Evolutionary conservation across 1,140 invertebrate species (phyloP), one percentile per base, ranked within the genome.

Genomic region (Papilio aristodemus): DNA sequence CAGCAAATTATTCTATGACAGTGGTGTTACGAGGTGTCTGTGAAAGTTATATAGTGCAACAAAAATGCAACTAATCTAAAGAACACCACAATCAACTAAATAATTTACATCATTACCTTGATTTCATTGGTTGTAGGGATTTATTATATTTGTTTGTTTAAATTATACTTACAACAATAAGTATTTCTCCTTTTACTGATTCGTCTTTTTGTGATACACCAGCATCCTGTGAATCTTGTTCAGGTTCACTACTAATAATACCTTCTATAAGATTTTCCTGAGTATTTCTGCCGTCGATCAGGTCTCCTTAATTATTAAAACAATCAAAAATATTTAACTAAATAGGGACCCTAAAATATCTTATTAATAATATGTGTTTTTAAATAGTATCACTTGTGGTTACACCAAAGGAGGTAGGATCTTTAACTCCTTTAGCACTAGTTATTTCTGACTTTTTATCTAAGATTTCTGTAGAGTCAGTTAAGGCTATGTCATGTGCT

Each of bases 161-260:
- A 70, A 63, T 69, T 74, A 83, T 90, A 91, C 89, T 91, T 82
- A 91, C 89, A 79, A 89, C 85, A 72, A 86, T 75, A 37, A 89
- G 73, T 67, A 86, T 76, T 64, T 90, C 84, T 76, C 81, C 84
- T 69, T 86, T 79, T 62, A 88, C 78, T 67, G 83, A 80, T 79
- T 67, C 81, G 57, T 84, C 81, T 80, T 77, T 86, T 76, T 85
- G 78, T 17, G 74, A 78, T 14, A 90, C 79, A 87, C 89, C 89
- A 79, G 93, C 92, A 79, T 94, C 93, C 77, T 93, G 87, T 50
- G 92, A 91, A 80, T 94, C 93, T 67, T 92, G 90, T 91, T 95
- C 94, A 69, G 94, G 90, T 79, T 93, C 93, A 68, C 93, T 94
- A 74, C 93, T 93, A 57, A 95, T 92, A 73, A 95, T 88, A 72